Evolutionary conservation across 37 sponge, comb jelly and placozoan species (phyloP).

Genomic region (Eunapius fragilis): DNA sequence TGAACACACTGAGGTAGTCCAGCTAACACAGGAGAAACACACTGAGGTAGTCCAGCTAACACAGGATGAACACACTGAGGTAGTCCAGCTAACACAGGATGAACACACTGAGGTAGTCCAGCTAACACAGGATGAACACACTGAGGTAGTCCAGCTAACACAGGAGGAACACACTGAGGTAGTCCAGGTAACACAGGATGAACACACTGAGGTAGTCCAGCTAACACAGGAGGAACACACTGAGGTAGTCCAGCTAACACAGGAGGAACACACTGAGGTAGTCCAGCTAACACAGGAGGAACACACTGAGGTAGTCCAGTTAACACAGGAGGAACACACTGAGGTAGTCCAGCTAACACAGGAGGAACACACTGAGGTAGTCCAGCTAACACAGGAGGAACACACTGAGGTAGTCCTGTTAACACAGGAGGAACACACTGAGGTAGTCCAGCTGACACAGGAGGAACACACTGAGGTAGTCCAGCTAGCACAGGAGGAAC

Average conservation of each 20-base stretch:
- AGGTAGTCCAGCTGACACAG: not conserved
- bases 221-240: not conserved
- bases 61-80: not conserved
- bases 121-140: not conserved
- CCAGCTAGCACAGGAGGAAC: not conserved
- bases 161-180: not conserved
- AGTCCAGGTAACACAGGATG: not conserved
- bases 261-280: not conserved
- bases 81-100: not conserved
- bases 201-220: not conserved
- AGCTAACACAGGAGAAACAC: not conserved
- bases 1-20: not conserved
- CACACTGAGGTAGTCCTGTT: not conserved
- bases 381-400: not conserved
- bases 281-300: not conserved
- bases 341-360: not conserved
- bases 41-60: not conserved
- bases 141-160: not conserved
- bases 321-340: not conserved
- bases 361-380: not conserved
- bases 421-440: not conserved
- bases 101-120: not conserved
- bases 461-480: not conserved
- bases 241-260: not conserved
- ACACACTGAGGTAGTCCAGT: not conserved